A percentile compares a stretch with the other conserved stretches of the same genome.
Conservation (phyloP, 2,888 invertebrate species). For the Agrilus biguttatus region DNA sequence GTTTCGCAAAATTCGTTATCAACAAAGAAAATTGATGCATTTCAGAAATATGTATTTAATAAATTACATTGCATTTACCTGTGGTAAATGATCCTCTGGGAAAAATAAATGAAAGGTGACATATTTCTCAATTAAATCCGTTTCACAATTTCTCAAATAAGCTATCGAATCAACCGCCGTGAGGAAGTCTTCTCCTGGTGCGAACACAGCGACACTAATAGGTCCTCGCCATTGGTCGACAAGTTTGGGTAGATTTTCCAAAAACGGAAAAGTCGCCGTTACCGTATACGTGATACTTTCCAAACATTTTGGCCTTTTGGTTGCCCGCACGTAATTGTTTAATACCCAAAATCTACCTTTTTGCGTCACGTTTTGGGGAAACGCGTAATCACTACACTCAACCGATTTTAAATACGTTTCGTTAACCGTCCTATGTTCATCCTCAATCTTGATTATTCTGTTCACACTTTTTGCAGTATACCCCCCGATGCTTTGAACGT, state of each 20-base stretch:
- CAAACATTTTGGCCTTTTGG: not conserved
- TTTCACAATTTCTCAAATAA: not conserved
- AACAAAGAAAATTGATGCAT: no score
- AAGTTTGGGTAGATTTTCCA: not conserved
- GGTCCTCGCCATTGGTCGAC: not conserved
- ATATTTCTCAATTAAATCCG: not conserved
- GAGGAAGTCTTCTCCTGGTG: not conserved
- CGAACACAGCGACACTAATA: not conserved
- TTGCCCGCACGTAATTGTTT: not conserved
- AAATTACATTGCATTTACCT: not conserved
- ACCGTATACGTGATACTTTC: not conserved
- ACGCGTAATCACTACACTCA: no score
- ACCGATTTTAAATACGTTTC: no score
- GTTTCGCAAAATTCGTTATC: no score
- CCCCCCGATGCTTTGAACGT: no score
- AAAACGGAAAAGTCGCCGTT: not conserved
- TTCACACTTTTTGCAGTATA: no score
- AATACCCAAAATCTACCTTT: not conserved
- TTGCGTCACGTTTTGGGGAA: not conserved
- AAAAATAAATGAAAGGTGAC: not conserved
- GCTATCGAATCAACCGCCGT: not conserved
- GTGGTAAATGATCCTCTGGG: not conserved
- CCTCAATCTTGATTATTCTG: no score
- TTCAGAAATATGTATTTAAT: no score
- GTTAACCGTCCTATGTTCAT: no score